A percentile compares a stretch with the other conserved stretches of the same genome.
These are phyloP conservation scores for Drosophila setifemur DNA, from an alignment of 1,140 invertebrate genomes.

Conservation along the genomic window DNA sequence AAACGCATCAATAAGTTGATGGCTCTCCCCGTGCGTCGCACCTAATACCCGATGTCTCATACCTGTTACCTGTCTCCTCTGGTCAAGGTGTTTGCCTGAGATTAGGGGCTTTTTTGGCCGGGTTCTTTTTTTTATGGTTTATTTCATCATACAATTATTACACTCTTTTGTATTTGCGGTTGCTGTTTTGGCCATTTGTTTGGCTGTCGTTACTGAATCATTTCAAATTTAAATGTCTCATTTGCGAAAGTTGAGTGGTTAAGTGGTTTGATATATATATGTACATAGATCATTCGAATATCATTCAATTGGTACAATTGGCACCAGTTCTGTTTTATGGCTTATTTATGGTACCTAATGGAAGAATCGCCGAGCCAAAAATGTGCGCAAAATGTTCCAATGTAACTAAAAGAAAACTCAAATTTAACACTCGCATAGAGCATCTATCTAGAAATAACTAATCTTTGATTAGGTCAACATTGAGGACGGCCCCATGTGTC, in stretches of 20 bases:
- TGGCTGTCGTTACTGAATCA: constrained; percentile 34
- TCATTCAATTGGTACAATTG: neutral
- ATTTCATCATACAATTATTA: constrained; percentile 39
- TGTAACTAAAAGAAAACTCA: too few relatives aligned
- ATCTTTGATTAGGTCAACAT: neutral
- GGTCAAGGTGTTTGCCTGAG: constrained; percentile 1
- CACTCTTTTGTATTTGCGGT: constrained; percentile 32
- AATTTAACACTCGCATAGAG: neutral
- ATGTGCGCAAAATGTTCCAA: too few relatives aligned
- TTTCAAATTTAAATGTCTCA: constrained; percentile 47
- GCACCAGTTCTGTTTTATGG: constrained; percentile 29
- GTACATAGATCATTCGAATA: constrained; percentile 39
- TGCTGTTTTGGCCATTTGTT: neutral
- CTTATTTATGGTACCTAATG: neutral
- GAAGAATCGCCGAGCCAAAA: neutral
- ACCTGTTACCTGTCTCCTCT: neutral
- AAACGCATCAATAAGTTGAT: constrained; percentile 39
- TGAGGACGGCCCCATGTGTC: neutral
- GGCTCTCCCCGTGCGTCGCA: neutral
- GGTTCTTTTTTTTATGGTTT: constrained; percentile 20
- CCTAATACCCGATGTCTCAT: neutral
- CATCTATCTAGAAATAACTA: neutral
- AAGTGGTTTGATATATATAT: constrained; percentile 42
- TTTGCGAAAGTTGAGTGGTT: constrained; percentile 40
- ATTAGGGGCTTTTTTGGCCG: constrained; percentile 41